These are phyloP conservation scores for Xiphophorus hellerii DNA, from an alignment of 2,113 vertebrate genomes.

Conservation along the genomic window DNA sequence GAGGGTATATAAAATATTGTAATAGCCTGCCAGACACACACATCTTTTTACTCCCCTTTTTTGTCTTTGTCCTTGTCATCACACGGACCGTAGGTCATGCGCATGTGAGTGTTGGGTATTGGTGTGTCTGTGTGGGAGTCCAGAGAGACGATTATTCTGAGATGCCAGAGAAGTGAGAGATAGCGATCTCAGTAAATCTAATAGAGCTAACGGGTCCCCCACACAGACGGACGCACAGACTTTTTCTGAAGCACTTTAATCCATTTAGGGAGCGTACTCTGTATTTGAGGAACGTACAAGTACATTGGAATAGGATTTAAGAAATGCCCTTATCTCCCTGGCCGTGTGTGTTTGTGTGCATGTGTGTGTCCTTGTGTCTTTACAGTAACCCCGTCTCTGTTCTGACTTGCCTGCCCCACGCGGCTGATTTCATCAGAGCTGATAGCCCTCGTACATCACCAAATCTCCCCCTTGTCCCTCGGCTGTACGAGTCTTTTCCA, in stretches of 20 bases:
- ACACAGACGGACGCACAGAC: constrained; percentile 17
- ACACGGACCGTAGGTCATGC: constrained; percentile 23
- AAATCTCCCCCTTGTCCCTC: constrained; percentile 26
- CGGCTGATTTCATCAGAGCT: constrained; percentile 49
- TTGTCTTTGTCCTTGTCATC: constrained; percentile 59
- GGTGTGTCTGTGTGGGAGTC: constrained; percentile 29
- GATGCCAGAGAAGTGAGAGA: constrained; percentile 55
- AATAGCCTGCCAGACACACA: neutral
- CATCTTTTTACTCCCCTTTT: neutral
- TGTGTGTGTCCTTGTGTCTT: constrained; percentile 36
- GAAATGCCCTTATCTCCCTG: constrained; percentile 54
- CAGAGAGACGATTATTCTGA: constrained; percentile 55
- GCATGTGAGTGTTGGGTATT: constrained; percentile 29
- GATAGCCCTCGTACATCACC: constrained; percentile 45
- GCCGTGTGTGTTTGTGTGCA: neutral
- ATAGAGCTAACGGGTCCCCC: constrained; percentile 54
- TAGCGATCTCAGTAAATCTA: constrained; percentile 69
- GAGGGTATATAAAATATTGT: neutral
- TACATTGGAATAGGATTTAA: constrained; percentile 62
- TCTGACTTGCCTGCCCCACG: constrained; percentile 39
- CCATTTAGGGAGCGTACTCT: constrained; percentile 54
- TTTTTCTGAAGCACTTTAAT: constrained; percentile 54
- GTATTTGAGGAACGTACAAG: constrained; percentile 41
- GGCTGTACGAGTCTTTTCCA: constrained; percentile 28
- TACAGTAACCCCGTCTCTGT: constrained; percentile 47